Base-by-base conservation (phyloP, 2,888 invertebrate species). In the Artemia sinica region DNA sequence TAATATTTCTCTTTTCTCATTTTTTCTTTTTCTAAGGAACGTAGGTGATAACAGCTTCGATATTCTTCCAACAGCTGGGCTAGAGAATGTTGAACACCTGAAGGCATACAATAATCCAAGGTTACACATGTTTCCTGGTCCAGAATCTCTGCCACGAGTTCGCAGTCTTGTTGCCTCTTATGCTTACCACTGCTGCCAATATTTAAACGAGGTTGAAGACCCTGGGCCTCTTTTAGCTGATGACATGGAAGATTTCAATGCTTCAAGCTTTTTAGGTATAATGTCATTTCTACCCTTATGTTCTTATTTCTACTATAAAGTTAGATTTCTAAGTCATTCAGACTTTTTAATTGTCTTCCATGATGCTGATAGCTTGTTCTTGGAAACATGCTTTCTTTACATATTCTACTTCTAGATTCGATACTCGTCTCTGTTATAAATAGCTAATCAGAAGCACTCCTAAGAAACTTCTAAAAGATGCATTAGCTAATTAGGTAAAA, bases 111-210 rank as follows among this genome's bases (percentile, higher is more conserved):
- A 92, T 80, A 95, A 94, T 81, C 89, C 89, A 0, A 83, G 86
- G 73, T 81, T 95, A 72, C 82, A 86, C 65, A 89, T 89, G 75
- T 94, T 95, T 78, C 94, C 93, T 50, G 83, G 87, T 1, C 89
- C 92, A 0, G 87, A 88, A 72, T 82, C 85, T 69, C 91, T 95
- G 79, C 94, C 93, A 0, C 81, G 87, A 51, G 89, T 94, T 72
- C 86, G 89, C 80, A 87, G 86, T 12, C 81, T 94, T 75, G 86
- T 89, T 63, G 80, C 95, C 58, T 89, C 93, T 1, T 95, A 94
- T 79, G 94, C 95, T 73, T 96, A 95, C 80, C 95, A 96, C 78
- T 96, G 95, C 80, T 95, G 95, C 79, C 87, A 90, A 72, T 93
- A 90, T 79, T 78, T 89, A 75, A 85, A 87, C n/a, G 58, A 58